Base-by-base conservation (phyloP, 2,797 vertebrate genomes). In the Bradypus variegatus region DNA sequence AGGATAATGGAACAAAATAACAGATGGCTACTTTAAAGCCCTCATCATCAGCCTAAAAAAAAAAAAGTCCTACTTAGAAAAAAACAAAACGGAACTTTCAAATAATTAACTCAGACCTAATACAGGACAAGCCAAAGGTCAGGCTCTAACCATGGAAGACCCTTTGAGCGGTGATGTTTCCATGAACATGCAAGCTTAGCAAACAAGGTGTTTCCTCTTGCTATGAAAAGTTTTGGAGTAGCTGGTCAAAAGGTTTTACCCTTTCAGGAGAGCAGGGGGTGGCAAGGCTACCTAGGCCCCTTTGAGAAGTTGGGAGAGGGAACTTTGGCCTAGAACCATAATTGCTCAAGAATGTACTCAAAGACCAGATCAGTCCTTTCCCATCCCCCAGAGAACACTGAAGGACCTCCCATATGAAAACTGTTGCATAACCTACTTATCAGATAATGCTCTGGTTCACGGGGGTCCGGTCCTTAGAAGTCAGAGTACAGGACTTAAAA, bases 1-100 rank as follows among this genome's bases (percentile, higher is more conserved):
- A 96, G 67, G 95, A 60, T 89, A 95, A 96, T 95, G 91, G 81
- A 95, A 94, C 87, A 75, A 95, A 96, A 86, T 53, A 96, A 91
- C 94, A 95, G 91, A 87, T 81, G 92, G 94, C 85, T 93, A 91
- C 85, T 94, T 89, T 81, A 53, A 65, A 89, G 64, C 73, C 75
- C 69, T 82, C 64, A 36, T 82, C 48, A 80, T 86, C 82, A 62
- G 77, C 60, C 77, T 80, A 67, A 31, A 87, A 53, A 73, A 13
- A 10, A 70, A 50, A 48, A 45, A 73, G 2, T 10, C 33, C 55
- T 89, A 38, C 62, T 77, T 73, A 80, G 48, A 90, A 75, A 90
- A 95, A 93, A 90, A 67, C 69, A 88, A 94, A 93, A 80, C 62
- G 88, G 73, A 91, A 80, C 50, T 53, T 86, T 93, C 90, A 93